These are phyloP conservation scores for Orius insidiosus DNA, from an alignment of 1,140 invertebrate genomes.

Conservation along the genomic window DNA sequence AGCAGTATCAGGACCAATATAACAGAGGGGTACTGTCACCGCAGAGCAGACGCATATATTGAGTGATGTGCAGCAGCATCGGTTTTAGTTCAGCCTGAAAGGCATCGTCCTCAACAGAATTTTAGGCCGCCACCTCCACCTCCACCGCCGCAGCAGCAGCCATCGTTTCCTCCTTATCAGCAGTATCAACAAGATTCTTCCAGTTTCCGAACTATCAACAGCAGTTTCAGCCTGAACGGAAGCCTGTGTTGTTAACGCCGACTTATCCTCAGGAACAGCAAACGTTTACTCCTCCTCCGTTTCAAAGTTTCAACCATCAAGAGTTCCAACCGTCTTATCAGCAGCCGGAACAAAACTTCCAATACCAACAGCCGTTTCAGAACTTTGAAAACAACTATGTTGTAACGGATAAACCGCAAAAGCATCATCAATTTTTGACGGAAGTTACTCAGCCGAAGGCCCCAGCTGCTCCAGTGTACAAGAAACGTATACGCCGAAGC, in stretches of 20 bases:
- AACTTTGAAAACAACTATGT: constrained; percentile 16
- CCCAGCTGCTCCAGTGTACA: constrained; percentile 20
- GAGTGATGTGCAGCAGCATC: constrained; percentile 21
- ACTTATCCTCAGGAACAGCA: constrained; percentile 3
- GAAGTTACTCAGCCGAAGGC: constrained; percentile 1
- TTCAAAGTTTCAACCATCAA: not conserved
- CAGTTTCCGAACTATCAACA: constrained; percentile 18
- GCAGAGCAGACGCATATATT: constrained; percentile 22
- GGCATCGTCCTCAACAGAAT: constrained; percentile 3
- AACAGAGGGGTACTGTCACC: constrained; percentile 19
- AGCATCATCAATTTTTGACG: constrained; percentile 18
- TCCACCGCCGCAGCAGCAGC: not conserved
- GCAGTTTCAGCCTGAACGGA: constrained; percentile 17
- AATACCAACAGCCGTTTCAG: constrained; percentile 17
- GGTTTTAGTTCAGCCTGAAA: constrained; percentile 13
- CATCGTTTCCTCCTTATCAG: constrained; percentile 1
- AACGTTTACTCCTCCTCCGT: constrained; percentile 21
- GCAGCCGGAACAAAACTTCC: constrained; percentile 4
- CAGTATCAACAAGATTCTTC: constrained; percentile 23
- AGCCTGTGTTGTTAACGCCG: constrained; percentile 8
- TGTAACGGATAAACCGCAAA: constrained; percentile 22
- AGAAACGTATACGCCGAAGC: constrained; percentile 25
- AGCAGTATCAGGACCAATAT: constrained; percentile 15
- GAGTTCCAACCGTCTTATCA: constrained; percentile 24
- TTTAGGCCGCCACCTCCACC: not conserved